These are phyloP conservation scores for Ataeniobius toweri DNA, from an alignment of 2,797 vertebrate species.

Conservation along the genomic window DNA sequence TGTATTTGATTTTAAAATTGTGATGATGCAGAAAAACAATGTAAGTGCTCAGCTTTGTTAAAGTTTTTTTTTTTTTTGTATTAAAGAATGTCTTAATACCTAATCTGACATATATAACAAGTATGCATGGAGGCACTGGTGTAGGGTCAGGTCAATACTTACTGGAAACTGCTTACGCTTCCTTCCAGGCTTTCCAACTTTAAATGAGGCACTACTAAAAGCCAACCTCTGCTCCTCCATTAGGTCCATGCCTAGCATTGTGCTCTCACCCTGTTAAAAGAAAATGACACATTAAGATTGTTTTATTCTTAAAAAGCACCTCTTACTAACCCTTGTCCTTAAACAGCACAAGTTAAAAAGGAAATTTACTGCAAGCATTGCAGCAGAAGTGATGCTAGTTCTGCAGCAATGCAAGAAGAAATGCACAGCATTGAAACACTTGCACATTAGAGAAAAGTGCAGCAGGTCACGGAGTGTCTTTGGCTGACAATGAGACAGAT, in stretches of 20 bases:
- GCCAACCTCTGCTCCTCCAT: constrained; percentile 85
- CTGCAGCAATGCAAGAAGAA: neutral
- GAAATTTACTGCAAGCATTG: neutral
- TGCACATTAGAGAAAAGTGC: constrained; percentile 33
- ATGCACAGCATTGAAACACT: constrained; percentile 42
- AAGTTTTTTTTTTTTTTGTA: neutral
- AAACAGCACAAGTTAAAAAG: neutral
- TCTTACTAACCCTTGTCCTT: neutral
- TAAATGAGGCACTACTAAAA: constrained; percentile 81
- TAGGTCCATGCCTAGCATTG: constrained; percentile 80
- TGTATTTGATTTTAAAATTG: neutral
- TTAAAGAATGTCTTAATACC: neutral
- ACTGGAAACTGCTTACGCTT: constrained; percentile 90
- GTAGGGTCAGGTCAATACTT: constrained; percentile 70
- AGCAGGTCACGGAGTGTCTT: constrained; percentile 41
- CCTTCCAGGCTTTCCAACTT: constrained; percentile 85
- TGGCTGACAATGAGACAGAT: constrained; percentile 58
- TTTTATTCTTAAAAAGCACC: neutral
- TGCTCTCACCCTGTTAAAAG: constrained; percentile 84
- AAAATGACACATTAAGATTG: constrained; percentile 17
- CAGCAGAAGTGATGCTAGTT: neutral
- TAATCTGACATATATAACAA: neutral
- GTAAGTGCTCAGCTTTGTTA: neutral
- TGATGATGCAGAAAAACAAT: neutral
- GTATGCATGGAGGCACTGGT: neutral